Evolutionary conservation across 2,797 vertebrate genomes (phyloP), one percentile per base, ranked within the genome.

Genomic region (Lagocephalus sceleratus): DNA sequence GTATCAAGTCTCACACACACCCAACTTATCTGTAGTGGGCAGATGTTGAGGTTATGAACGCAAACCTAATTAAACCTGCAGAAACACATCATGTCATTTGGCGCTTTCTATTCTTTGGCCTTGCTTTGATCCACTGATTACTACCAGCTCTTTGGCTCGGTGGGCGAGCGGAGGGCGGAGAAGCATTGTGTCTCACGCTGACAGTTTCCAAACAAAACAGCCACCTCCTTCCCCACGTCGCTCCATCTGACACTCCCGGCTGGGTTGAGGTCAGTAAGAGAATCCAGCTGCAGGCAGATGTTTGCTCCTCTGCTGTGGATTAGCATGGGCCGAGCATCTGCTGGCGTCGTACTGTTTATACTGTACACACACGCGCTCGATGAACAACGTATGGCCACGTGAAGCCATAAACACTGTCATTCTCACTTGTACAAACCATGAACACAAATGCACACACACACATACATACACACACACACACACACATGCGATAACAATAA

Each of bases 81-180:
- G 85, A 81, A 82, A 85, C 73, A 76, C 82, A 83, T 85, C 62
- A 81, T 84, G 76, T 84, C 79, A 82, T 83, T 84, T 85, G 82
- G 83, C 78, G 65, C 51, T 56, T 68, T 67, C 20, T 44, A 21
- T 69, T 52, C 70, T 55, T 59, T 78, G 74, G 57, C 68, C 73
- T 53, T 5, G 25, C 86, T 88, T 87, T 89, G 82, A 89, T 88
- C 80, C 82, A n/a, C 46, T 86, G 86, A 88, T 88, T 83, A 81
- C 78, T 85, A 75, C 81, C 85, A 86, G 83, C 66, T 79, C 76
- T 78, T 75, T 85, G 79, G 81, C 81, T 78, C 64, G 5, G 70
- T 22, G 1, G 62, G 70, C 67, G 55, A 70, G 71, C 46, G 0
- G 66, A 75, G 79, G 70, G 72, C 41, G 70, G 79, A 60, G 69